These are phyloP conservation scores for Lithophane socia DNA, from an alignment of 2,888 invertebrate species.

Conservation along the genomic window DNA sequence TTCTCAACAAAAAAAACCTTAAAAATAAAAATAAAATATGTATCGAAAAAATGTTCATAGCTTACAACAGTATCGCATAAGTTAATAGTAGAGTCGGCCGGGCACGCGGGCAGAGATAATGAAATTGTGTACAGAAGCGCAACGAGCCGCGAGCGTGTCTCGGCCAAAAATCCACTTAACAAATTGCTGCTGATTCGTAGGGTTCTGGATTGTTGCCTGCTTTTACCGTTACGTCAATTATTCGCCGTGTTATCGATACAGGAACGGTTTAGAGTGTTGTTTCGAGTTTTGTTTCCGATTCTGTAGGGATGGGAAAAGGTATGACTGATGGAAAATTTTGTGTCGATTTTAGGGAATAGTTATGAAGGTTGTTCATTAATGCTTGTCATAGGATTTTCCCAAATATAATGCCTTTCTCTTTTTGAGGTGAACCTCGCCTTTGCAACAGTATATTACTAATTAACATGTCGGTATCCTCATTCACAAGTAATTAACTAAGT, in stretches of 20 bases:
- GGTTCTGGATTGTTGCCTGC: conserved; percentile 90
- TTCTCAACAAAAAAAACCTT: not conserved
- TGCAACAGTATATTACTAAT: not conserved
- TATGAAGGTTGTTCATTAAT: not conserved
- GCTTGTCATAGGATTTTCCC: not conserved
- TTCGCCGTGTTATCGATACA: conserved; percentile 86
- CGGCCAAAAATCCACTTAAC: conserved; percentile 91
- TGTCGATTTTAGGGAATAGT: not conserved
- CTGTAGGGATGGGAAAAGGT: conserved; percentile 43
- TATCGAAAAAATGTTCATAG: conserved; percentile 80
- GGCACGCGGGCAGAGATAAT: conserved; percentile 88
- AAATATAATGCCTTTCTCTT: too few species aligned
- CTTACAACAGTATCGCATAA: conserved; percentile 86
- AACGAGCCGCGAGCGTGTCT: conserved; percentile 90
- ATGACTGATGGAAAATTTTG: not conserved
- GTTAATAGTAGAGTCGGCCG: conserved; percentile 86
- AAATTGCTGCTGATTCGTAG: conserved; percentile 91
- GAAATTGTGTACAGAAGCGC: conserved; percentile 91
- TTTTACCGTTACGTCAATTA: conserved; percentile 88
- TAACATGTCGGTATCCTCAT: not conserved
- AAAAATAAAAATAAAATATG: conserved; percentile 40
- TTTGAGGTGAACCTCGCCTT: not conserved
- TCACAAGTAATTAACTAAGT: not conserved
- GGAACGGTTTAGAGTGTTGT: conserved; percentile 77
- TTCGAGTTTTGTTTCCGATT: conserved; percentile 64